Percentiles rank a stretch among this genome's conserved stretches.
phyloP scores from a whole-genome alignment of 2,888 invertebrate species.

The Drosophila gaucha region DNA sequence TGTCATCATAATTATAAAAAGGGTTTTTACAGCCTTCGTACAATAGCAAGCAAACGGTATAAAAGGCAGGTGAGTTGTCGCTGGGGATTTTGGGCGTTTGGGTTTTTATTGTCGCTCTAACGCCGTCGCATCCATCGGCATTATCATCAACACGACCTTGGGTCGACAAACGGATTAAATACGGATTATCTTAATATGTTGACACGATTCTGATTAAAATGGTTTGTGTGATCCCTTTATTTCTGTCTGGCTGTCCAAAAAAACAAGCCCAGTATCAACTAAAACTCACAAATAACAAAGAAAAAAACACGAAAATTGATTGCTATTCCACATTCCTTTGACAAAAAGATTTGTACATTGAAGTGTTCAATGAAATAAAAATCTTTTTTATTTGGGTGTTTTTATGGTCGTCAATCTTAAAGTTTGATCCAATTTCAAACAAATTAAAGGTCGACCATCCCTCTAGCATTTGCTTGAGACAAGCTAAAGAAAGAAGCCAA shows the following conservation, averaged over 20 bases:
- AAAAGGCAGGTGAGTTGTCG: conserved; percentile 65
- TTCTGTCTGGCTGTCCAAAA: conserved; percentile 18
- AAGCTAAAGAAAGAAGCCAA: not conserved
- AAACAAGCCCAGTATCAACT: conserved; percentile 16
- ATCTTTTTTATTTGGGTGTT: not conserved
- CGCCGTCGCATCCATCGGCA: conserved; percentile 40
- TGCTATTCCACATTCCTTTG: conserved; percentile 21
- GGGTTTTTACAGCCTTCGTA: conserved; percentile 67
- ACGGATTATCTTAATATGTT: conserved; percentile 80
- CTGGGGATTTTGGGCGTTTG: conserved; percentile 39
- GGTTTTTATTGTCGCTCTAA: conserved; percentile 55
- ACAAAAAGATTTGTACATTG: not conserved
- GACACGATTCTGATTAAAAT: conserved; percentile 76
- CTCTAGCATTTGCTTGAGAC: not conserved
- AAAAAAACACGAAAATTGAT: conserved; percentile 28
- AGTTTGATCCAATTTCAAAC: not conserved
- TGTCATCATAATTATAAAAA: conserved; percentile 79
- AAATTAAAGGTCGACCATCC: not conserved
- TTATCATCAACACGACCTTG: conserved; percentile 67
- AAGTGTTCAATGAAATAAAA: conserved; percentile 2
- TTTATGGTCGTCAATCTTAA: not conserved
- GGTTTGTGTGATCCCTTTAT: conserved; percentile 25
- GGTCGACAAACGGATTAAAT: conserved; percentile 79
- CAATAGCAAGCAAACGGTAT: conserved; percentile 51
- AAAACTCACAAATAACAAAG: conserved; percentile 11